Evolutionary conservation across 2,797 vertebrate species (phyloP), one percentile per base, ranked within the genome.

Genomic region (Rousettus madagascariensis): DNA sequence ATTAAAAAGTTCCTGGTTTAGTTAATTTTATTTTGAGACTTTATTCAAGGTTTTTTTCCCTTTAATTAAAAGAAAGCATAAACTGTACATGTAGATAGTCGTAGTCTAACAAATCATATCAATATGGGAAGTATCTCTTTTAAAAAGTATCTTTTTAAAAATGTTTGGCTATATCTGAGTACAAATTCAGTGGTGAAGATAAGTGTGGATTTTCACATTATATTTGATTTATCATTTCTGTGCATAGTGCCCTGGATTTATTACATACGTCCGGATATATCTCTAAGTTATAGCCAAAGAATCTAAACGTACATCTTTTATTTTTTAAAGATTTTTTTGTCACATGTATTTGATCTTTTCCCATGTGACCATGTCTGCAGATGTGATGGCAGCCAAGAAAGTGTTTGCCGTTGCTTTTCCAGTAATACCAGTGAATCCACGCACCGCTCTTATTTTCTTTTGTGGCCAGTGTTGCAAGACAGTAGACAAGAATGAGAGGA

Each of bases 11-110:
- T 57, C 30, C 19, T 80, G 20, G 1, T 68, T 90, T 82, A 86
- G 12, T 87, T 95, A 46, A 85, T 95, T 95, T 88, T 24, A 75
- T 77, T 75, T 93, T 78, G 75, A 95, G 53, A 61, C 78, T 86
- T 95, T 72, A 86, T 89, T 82, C 33, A 84, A 36, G 63, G 46
- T 90, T 79, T 79, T 89, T 89, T 77, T n/a, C 55, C 36, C 43
- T 69, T 51, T 65, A 49, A 36, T 89, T 82, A 86, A 77, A 74
- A 83, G 72, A 95, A 91, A 89, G 41, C 61, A 36, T 80, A 13
- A 41, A 43, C 17, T 55, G 1, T 75, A 61, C n/a, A 36, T 72
- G 11, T 71, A 72, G 83, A 43, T 38, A 33, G 49, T 2, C n/a
- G n/a, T 69, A 19, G 19, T 59, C 69, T 90, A 83, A 83, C 55